These are phyloP conservation scores for Ibidorhyncha struthersii DNA, from an alignment of 2,113 vertebrate species.

Conservation along the genomic window DNA sequence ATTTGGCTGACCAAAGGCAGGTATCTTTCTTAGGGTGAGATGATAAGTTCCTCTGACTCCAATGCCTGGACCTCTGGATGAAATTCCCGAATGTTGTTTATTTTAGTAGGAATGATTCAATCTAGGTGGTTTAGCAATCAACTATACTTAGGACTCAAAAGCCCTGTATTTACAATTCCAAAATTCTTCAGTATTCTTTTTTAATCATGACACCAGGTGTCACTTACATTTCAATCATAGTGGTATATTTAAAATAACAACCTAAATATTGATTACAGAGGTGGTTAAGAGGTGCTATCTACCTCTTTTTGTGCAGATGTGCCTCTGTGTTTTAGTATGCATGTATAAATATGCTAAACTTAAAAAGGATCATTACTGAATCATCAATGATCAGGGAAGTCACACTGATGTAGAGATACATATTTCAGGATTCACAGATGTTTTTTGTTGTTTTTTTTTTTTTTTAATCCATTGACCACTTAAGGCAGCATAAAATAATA, in stretches of 20 bases:
- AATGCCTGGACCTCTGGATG: background rate
- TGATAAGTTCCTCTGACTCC: background rate
- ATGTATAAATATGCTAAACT: fast-evolving
- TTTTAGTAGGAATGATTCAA: background rate
- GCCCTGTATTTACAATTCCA: background rate
- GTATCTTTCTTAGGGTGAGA: background rate
- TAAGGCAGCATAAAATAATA: background rate
- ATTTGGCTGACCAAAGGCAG: background rate
- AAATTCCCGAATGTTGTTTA: background rate
- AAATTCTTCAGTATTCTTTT: background rate
- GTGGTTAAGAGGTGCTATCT: background rate
- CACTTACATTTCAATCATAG: background rate
- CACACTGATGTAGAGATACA: background rate
- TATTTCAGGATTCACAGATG: background rate
- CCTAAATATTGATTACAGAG: background rate
- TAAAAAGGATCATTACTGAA: background rate
- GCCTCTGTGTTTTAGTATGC: background rate
- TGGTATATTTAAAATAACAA: background rate
- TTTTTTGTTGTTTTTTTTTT: background rate
- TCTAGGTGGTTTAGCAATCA: background rate
- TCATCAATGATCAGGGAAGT: background rate
- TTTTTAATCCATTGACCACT: background rate
- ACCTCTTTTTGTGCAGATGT: background rate
- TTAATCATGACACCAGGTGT: background rate
- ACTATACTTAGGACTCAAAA: background rate